Percentiles rank a stretch among this genome's conserved stretches.
Evolutionary conservation across 2,113 vertebrate species (phyloP).

Genomic region (Triplophysa rosa): DNA sequence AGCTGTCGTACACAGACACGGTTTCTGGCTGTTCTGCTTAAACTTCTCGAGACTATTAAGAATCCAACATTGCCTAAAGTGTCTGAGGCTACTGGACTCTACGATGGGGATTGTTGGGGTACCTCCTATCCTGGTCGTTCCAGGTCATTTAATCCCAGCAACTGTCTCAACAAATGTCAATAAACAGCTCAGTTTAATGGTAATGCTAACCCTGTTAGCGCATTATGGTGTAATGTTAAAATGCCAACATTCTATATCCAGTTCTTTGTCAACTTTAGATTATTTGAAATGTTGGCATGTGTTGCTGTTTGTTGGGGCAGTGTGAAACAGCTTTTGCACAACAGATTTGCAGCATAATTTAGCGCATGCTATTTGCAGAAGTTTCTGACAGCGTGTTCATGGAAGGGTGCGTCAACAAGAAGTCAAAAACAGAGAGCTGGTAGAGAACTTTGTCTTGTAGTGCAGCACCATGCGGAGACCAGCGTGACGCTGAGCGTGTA

Average conservation of each 20-base stretch:
- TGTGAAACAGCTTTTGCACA: too few relatives aligned
- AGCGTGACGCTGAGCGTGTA: too few relatives aligned
- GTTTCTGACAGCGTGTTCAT: neutral
- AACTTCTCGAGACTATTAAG: slow-evolving; percentile 24
- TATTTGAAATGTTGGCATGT: too few relatives aligned
- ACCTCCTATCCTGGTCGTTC: neutral
- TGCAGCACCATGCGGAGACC: too few relatives aligned
- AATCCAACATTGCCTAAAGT: slow-evolving; percentile 16
- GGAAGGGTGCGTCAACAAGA: neutral
- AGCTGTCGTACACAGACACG: slow-evolving; percentile 8
- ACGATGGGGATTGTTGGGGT: neutral
- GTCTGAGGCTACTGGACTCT: slow-evolving; percentile 11
- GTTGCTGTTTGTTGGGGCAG: too few relatives aligned
- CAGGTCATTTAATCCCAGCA: neutral
- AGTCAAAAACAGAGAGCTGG: neutral
- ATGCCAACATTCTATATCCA: too few relatives aligned
- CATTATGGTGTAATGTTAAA: too few relatives aligned
- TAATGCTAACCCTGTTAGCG: too few relatives aligned
- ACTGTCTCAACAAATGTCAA: neutral
- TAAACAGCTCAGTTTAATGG: too few relatives aligned
- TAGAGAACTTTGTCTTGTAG: too few relatives aligned
- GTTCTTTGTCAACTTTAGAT: too few relatives aligned
- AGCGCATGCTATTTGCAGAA: neutral
- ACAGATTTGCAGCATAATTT: neutral
- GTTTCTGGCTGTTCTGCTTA: slow-evolving; percentile 17